phyloP scores from a whole-genome alignment of 2,888 invertebrate genomes.

The Venustoraphidia nigricollis region DNA sequence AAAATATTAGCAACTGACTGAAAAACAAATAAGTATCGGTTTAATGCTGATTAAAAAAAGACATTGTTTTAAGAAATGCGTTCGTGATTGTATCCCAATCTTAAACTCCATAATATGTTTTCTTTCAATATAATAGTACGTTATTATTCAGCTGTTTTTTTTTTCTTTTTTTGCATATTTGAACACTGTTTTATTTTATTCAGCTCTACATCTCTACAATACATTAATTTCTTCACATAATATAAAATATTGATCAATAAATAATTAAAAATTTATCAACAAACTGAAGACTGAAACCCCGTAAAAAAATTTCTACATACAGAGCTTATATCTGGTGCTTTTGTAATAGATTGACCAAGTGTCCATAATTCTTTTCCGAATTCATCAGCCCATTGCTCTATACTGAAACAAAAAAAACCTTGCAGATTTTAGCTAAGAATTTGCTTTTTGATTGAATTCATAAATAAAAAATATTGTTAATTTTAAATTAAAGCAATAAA shows the following conservation, averaged over 20 bases:
- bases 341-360: constrained; percentile 60
- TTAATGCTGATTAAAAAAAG: neutral
- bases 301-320: constrained; percentile 32
- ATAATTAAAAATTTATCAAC: neutral
- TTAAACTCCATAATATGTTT: too few species aligned
- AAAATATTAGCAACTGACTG: neutral
- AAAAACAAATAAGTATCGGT: neutral
- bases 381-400: constrained; percentile 62
- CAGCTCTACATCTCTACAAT: too few species aligned
- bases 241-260: neutral
- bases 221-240: neutral
- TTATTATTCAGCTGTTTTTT: too few species aligned
- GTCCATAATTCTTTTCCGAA: constrained; percentile 69
- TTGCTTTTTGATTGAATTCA: too few species aligned
- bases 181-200: too few species aligned
- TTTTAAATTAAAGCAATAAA: too few species aligned
- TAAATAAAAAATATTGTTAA: too few species aligned
- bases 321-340: constrained; percentile 57
- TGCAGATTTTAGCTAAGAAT: too few species aligned
- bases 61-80: too few species aligned
- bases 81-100: too few species aligned
- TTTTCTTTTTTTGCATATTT: too few species aligned
- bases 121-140: too few species aligned
- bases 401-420: constrained; percentile 35
- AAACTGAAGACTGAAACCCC: neutral